phyloP scores from a whole-genome alignment of 2,113 vertebrate species.

The Anarrhichthys ocellatus region DNA sequence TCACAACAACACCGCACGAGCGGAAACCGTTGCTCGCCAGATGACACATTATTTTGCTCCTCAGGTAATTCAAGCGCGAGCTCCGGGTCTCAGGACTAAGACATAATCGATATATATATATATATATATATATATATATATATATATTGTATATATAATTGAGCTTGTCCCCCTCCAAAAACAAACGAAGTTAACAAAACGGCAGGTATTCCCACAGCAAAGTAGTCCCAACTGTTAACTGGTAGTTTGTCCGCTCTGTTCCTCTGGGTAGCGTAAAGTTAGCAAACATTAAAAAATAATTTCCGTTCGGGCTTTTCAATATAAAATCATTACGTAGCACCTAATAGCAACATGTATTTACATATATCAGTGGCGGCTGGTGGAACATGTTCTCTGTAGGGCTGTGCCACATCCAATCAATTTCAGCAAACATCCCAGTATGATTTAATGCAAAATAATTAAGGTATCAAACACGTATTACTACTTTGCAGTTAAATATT shows the following conservation, averaged over 20 bases:
- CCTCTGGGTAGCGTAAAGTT: constrained; percentile 16
- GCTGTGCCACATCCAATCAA: too few species aligned
- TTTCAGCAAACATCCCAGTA: too few species aligned
- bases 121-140: too few species aligned
- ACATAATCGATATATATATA: neutral
- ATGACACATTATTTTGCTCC: constrained; percentile 39
- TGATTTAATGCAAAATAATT: too few species aligned
- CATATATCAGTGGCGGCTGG: too few species aligned
- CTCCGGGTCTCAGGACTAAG: neutral
- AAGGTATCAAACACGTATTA: too few species aligned
- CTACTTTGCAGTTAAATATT: too few species aligned
- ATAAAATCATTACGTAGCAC: neutral
- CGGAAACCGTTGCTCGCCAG: constrained; percentile 60
- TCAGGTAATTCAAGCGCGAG: constrained; percentile 24
- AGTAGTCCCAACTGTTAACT: constrained; percentile 47
- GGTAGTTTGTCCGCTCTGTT: constrained; percentile 62
- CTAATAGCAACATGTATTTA: too few species aligned
- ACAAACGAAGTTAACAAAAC: neutral
- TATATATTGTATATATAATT: neutral
- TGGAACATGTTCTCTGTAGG: too few species aligned
- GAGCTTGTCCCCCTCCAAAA: neutral
- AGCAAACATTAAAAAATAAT: fast-evolving
- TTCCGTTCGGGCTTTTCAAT: neutral
- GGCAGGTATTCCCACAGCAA: constrained; percentile 44
- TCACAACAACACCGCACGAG: constrained; percentile 63